Evolutionary conservation across 2,113 vertebrate species (phyloP).

Genomic region (Xenopus borealis): DNA sequence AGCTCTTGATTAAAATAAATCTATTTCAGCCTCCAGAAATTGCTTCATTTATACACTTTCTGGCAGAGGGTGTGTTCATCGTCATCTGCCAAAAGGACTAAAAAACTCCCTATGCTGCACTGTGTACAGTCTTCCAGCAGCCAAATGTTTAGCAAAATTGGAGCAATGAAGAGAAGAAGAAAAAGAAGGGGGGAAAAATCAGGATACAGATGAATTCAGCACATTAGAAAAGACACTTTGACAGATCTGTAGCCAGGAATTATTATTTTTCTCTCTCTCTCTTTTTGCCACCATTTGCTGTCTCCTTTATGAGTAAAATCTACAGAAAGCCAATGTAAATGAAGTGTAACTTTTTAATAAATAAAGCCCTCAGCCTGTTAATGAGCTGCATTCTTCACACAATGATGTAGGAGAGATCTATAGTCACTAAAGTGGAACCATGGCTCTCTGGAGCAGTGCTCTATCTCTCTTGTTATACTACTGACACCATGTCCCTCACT

Average conservation of each 20-base stretch:
- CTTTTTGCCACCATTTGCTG: neutral
- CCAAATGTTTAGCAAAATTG: neutral
- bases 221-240: neutral
- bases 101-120: neutral
- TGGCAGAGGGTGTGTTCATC: neutral
- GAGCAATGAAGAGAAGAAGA: neutral
- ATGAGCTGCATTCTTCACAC: slow-evolving; percentile 9
- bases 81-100: neutral
- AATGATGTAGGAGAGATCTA: slow-evolving; percentile 9
- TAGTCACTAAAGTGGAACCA: neutral
- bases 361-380: slow-evolving; percentile 8
- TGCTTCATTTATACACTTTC: neutral
- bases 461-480: too few species aligned
- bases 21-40: neutral
- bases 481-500: too few species aligned
- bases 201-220: neutral
- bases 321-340: slow-evolving; percentile 7
- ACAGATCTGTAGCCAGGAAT: neutral
- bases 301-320: slow-evolving; percentile 12
- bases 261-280: too few species aligned
- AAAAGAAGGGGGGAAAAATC: neutral
- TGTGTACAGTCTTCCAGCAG: neutral
- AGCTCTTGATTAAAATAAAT: slow-evolving; percentile 9
- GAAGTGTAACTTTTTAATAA: slow-evolving; percentile 18
- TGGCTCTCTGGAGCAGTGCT: neutral